phyloP scores from a whole-genome alignment of 1,140 invertebrate genomes.

The Cydia splendana region DNA sequence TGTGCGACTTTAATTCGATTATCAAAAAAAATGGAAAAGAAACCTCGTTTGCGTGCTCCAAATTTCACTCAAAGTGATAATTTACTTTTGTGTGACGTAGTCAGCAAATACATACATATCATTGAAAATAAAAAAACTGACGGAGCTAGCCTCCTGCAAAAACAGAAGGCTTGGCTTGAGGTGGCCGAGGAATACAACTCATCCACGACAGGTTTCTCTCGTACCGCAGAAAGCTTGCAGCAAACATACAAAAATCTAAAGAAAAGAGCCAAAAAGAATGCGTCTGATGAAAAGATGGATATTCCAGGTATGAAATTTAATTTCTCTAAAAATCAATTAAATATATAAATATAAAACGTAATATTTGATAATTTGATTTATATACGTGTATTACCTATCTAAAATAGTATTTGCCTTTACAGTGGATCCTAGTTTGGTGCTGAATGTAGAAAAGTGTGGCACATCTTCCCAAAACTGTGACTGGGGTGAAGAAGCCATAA shows the following conservation, averaged over 20 bases:
- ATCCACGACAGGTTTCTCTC: neutral
- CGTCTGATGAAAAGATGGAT: neutral
- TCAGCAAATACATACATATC: neutral
- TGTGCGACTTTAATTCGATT: no score
- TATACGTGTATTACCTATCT: neutral
- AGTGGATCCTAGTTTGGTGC: neutral
- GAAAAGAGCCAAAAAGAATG: neutral
- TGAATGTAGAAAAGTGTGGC: neutral
- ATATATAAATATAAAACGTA: neutral
- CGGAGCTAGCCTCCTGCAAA: slow-evolving; percentile 11
- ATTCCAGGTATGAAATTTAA: neutral
- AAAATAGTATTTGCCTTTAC: no score
- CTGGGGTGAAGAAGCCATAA: neutral
- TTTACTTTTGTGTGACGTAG: neutral
- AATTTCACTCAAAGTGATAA: slow-evolving; percentile 13
- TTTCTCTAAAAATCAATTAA: no score
- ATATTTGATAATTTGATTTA: neutral
- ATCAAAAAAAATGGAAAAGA: slow-evolving; percentile 3
- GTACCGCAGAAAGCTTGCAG: slow-evolving; percentile 4
- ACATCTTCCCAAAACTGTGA: neutral
- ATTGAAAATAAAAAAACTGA: slow-evolving; percentile 28
- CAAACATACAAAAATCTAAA: slow-evolving; percentile 22
- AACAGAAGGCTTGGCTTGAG: slow-evolving; percentile 15
- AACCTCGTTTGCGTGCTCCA: slow-evolving; percentile 15
- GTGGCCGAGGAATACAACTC: neutral